These are phyloP conservation scores for Mesocentrotus franciscanus DNA, from an alignment of 53 echinoderm and acorn worm genomes.

Conservation along the genomic window DNA sequence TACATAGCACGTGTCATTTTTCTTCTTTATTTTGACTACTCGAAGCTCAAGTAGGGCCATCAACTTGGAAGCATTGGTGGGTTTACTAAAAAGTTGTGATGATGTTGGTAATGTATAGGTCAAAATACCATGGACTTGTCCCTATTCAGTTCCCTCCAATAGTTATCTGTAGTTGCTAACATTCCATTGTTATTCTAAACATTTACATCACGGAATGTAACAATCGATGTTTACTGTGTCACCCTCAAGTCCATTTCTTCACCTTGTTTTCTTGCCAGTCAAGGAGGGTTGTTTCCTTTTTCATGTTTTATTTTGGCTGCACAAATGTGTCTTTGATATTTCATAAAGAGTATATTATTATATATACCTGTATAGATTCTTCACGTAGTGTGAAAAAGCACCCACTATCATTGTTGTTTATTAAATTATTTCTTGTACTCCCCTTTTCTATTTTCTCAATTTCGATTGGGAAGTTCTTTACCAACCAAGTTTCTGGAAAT, in stretches of 20 bases:
- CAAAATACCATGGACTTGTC: too few relatives aligned
- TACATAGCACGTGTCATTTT: too few relatives aligned
- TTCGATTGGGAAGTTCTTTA: neutral
- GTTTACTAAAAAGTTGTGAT: too few relatives aligned
- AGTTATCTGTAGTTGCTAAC: neutral
- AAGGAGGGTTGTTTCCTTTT: neutral
- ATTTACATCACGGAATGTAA: neutral
- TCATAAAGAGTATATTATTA: neutral
- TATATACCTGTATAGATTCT: neutral
- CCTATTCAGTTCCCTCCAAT: too few relatives aligned
- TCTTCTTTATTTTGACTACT: too few relatives aligned
- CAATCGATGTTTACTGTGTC: neutral
- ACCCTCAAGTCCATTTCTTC: neutral
- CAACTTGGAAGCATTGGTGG: too few relatives aligned
- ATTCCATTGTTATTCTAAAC: neutral
- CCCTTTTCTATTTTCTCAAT: neutral
- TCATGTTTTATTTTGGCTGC: slow-evolving; percentile 1
- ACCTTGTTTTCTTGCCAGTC: slow-evolving; percentile 27
- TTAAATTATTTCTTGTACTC: neutral
- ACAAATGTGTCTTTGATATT: neutral
- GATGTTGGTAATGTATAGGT: too few relatives aligned
- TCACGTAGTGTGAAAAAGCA: neutral
- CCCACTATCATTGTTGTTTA: neutral
- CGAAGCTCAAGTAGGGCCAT: too few relatives aligned
- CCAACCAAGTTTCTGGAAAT: neutral